Evolutionary conservation across 2,888 invertebrate genomes (phyloP), one percentile per base, ranked within the genome.

Genomic region (Trichacis sp.): DNA sequence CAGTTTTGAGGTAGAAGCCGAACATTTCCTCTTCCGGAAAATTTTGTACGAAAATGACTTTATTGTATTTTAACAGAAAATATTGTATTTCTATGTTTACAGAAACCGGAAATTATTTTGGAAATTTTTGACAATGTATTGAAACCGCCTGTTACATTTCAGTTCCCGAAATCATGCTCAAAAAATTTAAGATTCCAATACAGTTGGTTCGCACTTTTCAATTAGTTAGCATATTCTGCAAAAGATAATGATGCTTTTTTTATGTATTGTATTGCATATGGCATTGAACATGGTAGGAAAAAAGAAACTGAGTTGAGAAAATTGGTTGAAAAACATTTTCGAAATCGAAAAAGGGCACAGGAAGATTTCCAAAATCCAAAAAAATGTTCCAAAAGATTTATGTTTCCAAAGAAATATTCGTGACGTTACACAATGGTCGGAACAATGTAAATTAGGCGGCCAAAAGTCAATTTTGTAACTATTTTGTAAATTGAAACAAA

Each of bases 211-310:
- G 1, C 24, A 4, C 14, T 12, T 3, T 60, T 36, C 38, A 11
- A 24, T 1, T 60, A 48, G 49, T 11, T 60, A 20, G 14, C 29
- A 9, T 60, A 60, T 36, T 54, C 53, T 24, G n/a, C 59, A 38
- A n/a, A 46, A 3, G 20, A 45, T 19, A 18, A 43, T 45, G 60
- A 48, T 11, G 53, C 49, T 11, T 60, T 38, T 14, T 60, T 53
- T 45, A 38, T 29, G 50, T 38, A 45, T 19, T 61, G 50, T 50
- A 20, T 61, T 5, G n/a, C 54, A 18, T 61, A 49, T 30, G 29
- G 11, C 3, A 24, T 8, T 24, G 3, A 5, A 3, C 3, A 3
- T 24, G 24, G 24, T 8, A 8, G 24, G 4, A n/a, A n/a, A n/a
- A n/a, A n/a, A 19, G 19, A 36, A 17, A 20, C 15, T 1, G 30